Conservation (phyloP, 2,888 invertebrate genomes). For the Heliothis peltigera region DNA sequence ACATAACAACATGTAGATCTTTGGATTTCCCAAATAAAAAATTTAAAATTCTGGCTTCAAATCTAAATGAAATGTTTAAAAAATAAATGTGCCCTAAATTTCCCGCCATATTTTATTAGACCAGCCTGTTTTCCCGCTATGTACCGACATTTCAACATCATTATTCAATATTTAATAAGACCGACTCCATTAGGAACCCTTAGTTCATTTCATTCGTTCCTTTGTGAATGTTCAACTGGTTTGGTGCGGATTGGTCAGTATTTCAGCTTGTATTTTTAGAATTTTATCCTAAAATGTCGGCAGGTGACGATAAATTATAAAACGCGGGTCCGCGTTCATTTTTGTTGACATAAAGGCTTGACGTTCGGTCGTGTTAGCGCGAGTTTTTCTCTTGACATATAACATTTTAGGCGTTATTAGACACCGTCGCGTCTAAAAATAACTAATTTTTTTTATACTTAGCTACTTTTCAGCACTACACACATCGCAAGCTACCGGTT, state of each 20-base stretch:
- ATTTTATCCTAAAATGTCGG: slow-evolving; percentile 52
- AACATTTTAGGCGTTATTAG: slow-evolving; percentile 41
- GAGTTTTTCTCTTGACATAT: slow-evolving; percentile 40
- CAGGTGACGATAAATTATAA: slow-evolving; percentile 54
- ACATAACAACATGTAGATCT: no score
- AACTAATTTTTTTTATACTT: slow-evolving; percentile 25
- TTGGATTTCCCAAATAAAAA: background rate
- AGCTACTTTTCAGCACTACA: slow-evolving; percentile 14
- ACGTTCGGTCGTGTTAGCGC: slow-evolving; percentile 40
- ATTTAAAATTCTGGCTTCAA: background rate
- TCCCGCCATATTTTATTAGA: slow-evolving; percentile 22
- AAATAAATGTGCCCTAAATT: background rate
- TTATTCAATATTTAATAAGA: slow-evolving; percentile 65
- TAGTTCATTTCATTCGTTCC: slow-evolving; percentile 42
- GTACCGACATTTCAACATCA: slow-evolving; percentile 42
- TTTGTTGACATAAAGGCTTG: slow-evolving; percentile 57
- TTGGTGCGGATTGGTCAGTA: slow-evolving; percentile 44
- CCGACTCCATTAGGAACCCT: slow-evolving; percentile 47
- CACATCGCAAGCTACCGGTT: background rate
- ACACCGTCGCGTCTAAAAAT: slow-evolving; percentile 40
- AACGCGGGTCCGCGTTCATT: slow-evolving; percentile 51
- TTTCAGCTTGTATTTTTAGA: slow-evolving; percentile 52
- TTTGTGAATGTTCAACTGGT: slow-evolving; percentile 56
- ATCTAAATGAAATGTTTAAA: background rate
- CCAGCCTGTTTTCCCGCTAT: slow-evolving; percentile 29